These are phyloP conservation scores for Mycalesis mineus DNA, from an alignment of 2,888 invertebrate species.

Conservation along the genomic window DNA sequence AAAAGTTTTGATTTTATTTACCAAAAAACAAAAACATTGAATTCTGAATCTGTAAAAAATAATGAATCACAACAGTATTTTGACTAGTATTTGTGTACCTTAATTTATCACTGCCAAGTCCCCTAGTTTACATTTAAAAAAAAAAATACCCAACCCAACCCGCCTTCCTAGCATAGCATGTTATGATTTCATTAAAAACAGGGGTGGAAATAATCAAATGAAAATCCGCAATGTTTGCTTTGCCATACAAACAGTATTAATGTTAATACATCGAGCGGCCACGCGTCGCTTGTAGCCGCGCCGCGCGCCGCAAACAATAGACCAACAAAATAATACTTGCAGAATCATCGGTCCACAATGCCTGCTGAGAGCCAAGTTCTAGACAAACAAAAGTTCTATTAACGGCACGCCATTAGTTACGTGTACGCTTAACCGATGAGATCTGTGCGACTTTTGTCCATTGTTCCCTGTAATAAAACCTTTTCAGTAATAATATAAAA, in stretches of 20 bases:
- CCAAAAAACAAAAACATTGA: no score
- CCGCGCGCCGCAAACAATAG: slow-evolving; percentile 41
- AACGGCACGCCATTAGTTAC: slow-evolving; percentile 9
- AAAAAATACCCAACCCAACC: neutral
- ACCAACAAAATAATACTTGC: slow-evolving; percentile 44
- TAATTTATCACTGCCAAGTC: neutral
- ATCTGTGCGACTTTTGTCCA: neutral
- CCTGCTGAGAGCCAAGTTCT: slow-evolving; percentile 5
- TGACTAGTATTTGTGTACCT: neutral
- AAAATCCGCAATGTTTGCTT: slow-evolving; percentile 50
- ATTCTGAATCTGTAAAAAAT: no score
- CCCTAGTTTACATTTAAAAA: neutral
- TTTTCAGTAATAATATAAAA: no score
- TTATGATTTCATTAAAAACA: slow-evolving; percentile 34
- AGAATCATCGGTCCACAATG: slow-evolving; percentile 33
- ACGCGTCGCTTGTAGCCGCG: slow-evolving; percentile 23
- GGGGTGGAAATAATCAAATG: slow-evolving; percentile 47
- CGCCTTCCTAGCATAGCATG: slow-evolving; percentile 20
- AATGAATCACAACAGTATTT: no score
- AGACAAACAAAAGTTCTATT: slow-evolving; percentile 12
- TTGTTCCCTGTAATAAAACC: no score
- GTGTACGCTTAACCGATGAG: neutral
- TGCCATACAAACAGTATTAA: slow-evolving; percentile 36
- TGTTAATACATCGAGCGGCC: slow-evolving; percentile 44
- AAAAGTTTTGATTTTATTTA: no score